Base-by-base conservation (phyloP, 2,888 invertebrate species). In the Dendrolimus houi region DNA sequence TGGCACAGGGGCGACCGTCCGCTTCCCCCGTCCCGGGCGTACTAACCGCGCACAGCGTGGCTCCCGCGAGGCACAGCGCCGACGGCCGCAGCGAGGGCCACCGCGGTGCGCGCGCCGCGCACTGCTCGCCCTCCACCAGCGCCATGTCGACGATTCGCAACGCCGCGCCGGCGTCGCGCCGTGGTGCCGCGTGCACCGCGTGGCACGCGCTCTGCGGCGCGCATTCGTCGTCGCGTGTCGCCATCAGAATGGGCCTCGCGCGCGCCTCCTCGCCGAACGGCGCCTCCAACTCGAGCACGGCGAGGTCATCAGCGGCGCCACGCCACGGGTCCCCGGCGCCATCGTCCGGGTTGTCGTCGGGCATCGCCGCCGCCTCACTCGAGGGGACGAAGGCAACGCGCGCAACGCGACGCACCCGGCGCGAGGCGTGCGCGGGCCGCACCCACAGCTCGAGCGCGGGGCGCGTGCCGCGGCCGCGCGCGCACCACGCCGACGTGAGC, bases 251-350 rank as follows among this genome's bases (percentile, higher is more conserved):
- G 60, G 87, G 47, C 12, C 47, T 47, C 47, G 12, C 77, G 12
- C 73, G 77, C 64, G 75, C 69, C 62, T 58, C 71, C 52, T 59
- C 62, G 12, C 71, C 78, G 67, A 81, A 80, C 52, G 84, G 74
- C 63, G 63, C 62, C 68, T 77, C 81, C 69, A 86, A 67, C 74
- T 83, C 81, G 57, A 81, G 71, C 68, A 85, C 67, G 47, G 85
- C 85, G 60, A 81, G 63, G 67, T 79, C 82, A 58, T 60, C 57
- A 58, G 60, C 68, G 56, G 60, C 66, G 58, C 64, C 63, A 57
- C 29, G 52, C 55, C 62, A 59, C 41, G 55, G 58, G 55, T 52
- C 42, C 55, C 56, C 58, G 54, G 60, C 59, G 61, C 60, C 59
- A 57, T 57, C 53, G 62, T 60, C 56, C 40, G 55, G 55, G 56